Evolutionary conservation across 2,113 vertebrate genomes (phyloP).

Genomic region (Hippoglossus stenolepis): DNA sequence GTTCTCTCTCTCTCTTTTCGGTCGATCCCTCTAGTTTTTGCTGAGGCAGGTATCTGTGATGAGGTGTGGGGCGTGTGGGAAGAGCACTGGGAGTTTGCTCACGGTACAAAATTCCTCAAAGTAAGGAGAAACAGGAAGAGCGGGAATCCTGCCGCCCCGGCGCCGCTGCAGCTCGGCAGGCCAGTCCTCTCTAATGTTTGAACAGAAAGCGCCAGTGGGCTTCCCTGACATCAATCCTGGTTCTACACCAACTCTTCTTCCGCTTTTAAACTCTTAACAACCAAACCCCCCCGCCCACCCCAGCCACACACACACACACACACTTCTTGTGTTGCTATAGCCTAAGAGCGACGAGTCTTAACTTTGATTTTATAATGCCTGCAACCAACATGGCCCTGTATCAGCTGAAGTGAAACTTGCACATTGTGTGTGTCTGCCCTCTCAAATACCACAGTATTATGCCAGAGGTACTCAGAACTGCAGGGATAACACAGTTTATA

Average conservation of each 20-base stretch:
- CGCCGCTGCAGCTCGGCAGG: constrained; percentile 54
- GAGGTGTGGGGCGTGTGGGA: constrained; percentile 61
- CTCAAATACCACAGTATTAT: constrained; percentile 18
- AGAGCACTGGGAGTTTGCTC: constrained; percentile 78
- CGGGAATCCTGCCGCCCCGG: constrained; percentile 73
- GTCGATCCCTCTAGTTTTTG: constrained; percentile 66
- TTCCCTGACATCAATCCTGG: constrained; percentile 80
- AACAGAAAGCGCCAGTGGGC: constrained; percentile 78
- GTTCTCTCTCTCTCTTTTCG: constrained; percentile 33
- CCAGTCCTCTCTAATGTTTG: constrained; percentile 78
- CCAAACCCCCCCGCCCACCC: constrained; percentile 47
- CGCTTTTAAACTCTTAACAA: constrained; percentile 78
- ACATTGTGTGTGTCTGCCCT: constrained; percentile 23
- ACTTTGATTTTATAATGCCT: constrained; percentile 82
- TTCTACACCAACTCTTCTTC: constrained; percentile 76
- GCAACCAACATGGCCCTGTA: constrained; percentile 71
- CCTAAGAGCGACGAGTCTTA: constrained; percentile 69
- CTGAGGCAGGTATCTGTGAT: constrained; percentile 79
- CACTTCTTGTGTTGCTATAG: constrained; percentile 45
- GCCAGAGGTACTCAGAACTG: constrained; percentile 17
- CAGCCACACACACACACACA: constrained; percentile 30
- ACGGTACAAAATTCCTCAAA: constrained; percentile 81
- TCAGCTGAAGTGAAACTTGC: constrained; percentile 66
- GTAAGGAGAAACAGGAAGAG: constrained; percentile 83
- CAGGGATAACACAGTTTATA: constrained; percentile 12